Evolutionary conservation across 1,140 invertebrate species (phyloP), one percentile per base, ranked within the genome.

Genomic region (Holotrichia oblita): DNA sequence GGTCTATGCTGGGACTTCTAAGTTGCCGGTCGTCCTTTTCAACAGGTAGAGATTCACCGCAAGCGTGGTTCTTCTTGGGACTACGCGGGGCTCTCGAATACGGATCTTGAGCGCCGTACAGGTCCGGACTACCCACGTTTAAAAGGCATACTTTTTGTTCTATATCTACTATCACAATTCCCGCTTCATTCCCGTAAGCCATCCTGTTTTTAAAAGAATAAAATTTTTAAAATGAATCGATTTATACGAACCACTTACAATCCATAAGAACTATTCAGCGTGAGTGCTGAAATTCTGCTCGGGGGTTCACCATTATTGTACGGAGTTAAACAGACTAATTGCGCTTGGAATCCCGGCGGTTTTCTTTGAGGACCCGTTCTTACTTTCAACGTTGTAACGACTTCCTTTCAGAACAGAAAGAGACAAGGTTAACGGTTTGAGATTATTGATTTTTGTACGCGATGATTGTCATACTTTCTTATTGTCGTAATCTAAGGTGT

Each of bases 181-280:
- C 97, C 81, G 93, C 93, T 88, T 99, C 97, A 87, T 97, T 98
- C 83, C 98, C 98, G 90, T 98, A 99, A 81, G 97, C 95, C 92
- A 99, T 91, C 85, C 97, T 98, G 22, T 27, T 27, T 14, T 20
- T 69, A 69, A 69, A 89, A 73, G n/a, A 2, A 55, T 14, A 55
- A 17, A 42, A 12, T 55, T 2, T 20, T 55, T 20, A 44, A 41
- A 27, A 74, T 79, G 10, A 14, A 48, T 14, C n/a, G n/a, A 44
- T 44, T 76, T 17, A 1, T 14, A n/a, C 10, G 0, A n/a, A 6
- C 8, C 42, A 94, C 96, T 96, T 90, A 98, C 97, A 99, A 90
- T 87, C 97, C 97, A 89, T 98, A 98, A 34, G 95, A 96, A 81
- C 98, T 98, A 88, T 99, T 99, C 85, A 99, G 91, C 83, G 94